A percentile compares a stretch with the other conserved stretches of the same genome.
Evolutionary conservation across 2,113 vertebrate species (phyloP).

Genomic region (Lampris megalopsis): DNA sequence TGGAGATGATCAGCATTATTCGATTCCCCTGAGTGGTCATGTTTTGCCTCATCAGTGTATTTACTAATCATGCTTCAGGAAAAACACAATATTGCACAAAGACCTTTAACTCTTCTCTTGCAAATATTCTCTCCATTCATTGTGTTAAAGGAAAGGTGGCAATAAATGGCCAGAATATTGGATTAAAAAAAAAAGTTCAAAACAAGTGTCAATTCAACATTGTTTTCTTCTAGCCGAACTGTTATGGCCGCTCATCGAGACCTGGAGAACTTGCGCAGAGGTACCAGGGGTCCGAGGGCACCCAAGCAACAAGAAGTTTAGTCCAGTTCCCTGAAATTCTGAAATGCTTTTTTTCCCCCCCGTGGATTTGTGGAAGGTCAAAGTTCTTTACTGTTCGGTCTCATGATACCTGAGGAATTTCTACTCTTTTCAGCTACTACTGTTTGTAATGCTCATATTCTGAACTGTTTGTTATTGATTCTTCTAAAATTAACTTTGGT

Average conservation of each 20-base stretch:
- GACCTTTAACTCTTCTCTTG: background rate
- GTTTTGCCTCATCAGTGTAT: too few relatives aligned
- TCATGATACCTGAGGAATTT: background rate
- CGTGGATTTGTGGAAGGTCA: conserved; percentile 11
- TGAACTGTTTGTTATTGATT: conserved; percentile 5
- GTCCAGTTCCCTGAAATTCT: background rate
- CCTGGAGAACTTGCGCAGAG: conserved; percentile 69
- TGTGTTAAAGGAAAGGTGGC: background rate
- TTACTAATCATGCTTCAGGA: background rate
- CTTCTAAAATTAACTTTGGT: conserved; percentile 31
- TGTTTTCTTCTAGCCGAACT: conserved; percentile 63
- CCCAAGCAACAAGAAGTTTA: conserved; percentile 8
- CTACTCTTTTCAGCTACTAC: too few relatives aligned
- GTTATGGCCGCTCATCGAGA: conserved; percentile 77
- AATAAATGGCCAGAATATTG: background rate
- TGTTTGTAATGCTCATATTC: too few relatives aligned
- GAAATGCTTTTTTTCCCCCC: background rate
- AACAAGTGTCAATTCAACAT: conserved; percentile 15
- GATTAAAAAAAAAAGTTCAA: too few relatives aligned
- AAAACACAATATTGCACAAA: background rate
- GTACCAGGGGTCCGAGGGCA: conserved; percentile 51
- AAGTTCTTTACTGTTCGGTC: background rate
- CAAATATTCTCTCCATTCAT: background rate
- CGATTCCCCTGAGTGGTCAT: too few relatives aligned
- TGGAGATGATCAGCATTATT: too few relatives aligned